Percentiles rank a stretch among this genome's conserved stretches.
Conservation (phyloP, 2,797 vertebrate genomes). For the Clarias fuscus region DNA sequence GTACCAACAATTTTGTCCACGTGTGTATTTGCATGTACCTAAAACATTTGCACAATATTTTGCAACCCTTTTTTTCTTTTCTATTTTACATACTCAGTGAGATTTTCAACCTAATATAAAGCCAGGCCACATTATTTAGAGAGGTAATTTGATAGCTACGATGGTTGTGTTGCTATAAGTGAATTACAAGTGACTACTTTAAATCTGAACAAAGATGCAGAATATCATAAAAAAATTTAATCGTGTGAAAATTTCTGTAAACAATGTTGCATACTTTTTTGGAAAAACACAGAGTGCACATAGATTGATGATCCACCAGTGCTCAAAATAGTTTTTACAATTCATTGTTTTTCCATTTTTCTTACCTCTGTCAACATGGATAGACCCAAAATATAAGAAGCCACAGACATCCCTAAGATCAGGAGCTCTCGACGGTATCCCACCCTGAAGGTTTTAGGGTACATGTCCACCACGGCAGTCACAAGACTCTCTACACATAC, state of each 20-base stretch:
- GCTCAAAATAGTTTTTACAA: not conserved
- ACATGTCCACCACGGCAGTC: slow-evolving; percentile 97
- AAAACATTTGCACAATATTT: too few relatives aligned
- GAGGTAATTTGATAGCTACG: not conserved
- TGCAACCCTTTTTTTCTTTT: too few relatives aligned
- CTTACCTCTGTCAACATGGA: slow-evolving; percentile 92
- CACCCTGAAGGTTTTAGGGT: slow-evolving; percentile 93
- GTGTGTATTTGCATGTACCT: too few relatives aligned
- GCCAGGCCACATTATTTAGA: not conserved
- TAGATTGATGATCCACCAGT: not conserved
- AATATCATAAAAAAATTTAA: not conserved
- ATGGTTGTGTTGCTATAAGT: not conserved
- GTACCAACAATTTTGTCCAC: too few relatives aligned
- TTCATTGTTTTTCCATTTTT: not conserved
- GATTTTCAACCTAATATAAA: too few relatives aligned
- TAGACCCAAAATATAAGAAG: slow-evolving; percentile 89
- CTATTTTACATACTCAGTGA: too few relatives aligned
- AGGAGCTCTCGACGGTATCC: slow-evolving; percentile 92
- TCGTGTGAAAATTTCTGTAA: not conserved
- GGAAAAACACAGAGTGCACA: not conserved
- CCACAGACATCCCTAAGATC: slow-evolving; percentile 88
- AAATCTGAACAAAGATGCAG: not conserved
- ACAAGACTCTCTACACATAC: slow-evolving; percentile 98
- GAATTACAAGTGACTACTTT: not conserved
- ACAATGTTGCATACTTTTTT: not conserved